Evolutionary conservation across 2,113 vertebrate genomes (phyloP).

Genomic region (Caretta caretta): DNA sequence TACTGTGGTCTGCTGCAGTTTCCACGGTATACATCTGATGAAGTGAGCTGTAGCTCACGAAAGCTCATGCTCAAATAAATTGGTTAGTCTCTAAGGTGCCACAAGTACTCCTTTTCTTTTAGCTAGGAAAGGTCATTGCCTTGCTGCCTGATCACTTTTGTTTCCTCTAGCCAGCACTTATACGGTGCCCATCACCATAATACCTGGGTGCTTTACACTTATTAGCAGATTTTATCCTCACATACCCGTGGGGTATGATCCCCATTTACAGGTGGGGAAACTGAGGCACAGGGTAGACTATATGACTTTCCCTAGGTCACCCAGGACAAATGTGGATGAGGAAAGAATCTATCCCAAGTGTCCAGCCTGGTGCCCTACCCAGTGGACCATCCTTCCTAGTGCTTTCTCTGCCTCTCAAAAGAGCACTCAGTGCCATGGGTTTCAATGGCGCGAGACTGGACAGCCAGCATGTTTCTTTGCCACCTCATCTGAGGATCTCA

Average conservation of each 20-base stretch:
- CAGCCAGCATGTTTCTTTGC: neutral
- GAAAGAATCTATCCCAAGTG: neutral
- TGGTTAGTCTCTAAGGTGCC: too few species aligned
- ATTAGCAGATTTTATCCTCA: neutral
- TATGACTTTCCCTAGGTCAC: neutral
- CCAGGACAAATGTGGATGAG: neutral
- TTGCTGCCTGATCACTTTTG: too few species aligned
- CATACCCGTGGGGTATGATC: neutral
- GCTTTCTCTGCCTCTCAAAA: neutral
- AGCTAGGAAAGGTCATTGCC: too few species aligned
- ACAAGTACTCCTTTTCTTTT: too few species aligned
- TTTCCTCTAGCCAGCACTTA: neutral
- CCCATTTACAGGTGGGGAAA: neutral
- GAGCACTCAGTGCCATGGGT: neutral
- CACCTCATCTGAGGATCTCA: neutral
- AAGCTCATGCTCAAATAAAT: too few species aligned
- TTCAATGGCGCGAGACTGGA: neutral
- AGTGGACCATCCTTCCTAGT: neutral
- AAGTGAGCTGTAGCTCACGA: too few species aligned
- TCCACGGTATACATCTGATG: too few species aligned
- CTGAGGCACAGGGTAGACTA: neutral
- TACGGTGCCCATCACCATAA: neutral
- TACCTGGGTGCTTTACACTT: neutral
- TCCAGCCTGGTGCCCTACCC: neutral
- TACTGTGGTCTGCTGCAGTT: too few species aligned